Conservation (phyloP, 2,888 invertebrate genomes). For the Leucophenga montana region DNA sequence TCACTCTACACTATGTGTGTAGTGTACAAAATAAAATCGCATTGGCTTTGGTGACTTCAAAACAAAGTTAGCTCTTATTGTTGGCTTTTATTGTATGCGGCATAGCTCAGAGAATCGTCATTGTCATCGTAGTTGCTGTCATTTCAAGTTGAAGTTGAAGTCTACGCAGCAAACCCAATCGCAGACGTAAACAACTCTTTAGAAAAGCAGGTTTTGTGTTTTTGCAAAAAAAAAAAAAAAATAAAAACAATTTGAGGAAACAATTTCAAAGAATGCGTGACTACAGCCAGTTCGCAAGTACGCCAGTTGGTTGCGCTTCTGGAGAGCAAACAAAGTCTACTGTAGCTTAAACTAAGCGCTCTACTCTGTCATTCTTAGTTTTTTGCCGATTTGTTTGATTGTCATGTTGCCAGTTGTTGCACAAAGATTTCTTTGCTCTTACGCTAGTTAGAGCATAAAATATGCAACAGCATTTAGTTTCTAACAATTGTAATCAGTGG, state of each 20-base stretch:
- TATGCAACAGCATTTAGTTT: too few species aligned
- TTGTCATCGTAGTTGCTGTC: constrained; percentile 2
- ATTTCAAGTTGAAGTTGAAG: constrained; percentile 19
- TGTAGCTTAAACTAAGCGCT: not conserved
- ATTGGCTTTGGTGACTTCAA: not conserved
- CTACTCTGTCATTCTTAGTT: not conserved
- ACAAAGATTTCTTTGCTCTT: not conserved
- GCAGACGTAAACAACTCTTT: not conserved
- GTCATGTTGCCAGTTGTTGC: not conserved
- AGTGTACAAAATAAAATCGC: not conserved
- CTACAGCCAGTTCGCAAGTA: constrained; percentile 32
- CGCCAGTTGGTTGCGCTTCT: not conserved
- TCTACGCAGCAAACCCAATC: not conserved
- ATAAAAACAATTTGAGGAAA: constrained; percentile 46
- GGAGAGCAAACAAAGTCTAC: not conserved
- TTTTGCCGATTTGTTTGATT: constrained; percentile 10
- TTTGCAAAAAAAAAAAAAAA: not conserved
- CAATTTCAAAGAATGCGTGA: constrained; percentile 57
- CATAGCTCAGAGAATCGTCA: constrained; percentile 13
- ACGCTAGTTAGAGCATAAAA: too few species aligned
- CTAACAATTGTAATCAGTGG: too few species aligned
- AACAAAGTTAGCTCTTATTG: not conserved
- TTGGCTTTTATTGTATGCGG: constrained; percentile 18
- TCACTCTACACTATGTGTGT: not conserved
- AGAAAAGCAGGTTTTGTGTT: constrained; percentile 11